These are phyloP conservation scores for Labeo rohita DNA, from an alignment of 2,113 vertebrate genomes.

Conservation along the genomic window DNA sequence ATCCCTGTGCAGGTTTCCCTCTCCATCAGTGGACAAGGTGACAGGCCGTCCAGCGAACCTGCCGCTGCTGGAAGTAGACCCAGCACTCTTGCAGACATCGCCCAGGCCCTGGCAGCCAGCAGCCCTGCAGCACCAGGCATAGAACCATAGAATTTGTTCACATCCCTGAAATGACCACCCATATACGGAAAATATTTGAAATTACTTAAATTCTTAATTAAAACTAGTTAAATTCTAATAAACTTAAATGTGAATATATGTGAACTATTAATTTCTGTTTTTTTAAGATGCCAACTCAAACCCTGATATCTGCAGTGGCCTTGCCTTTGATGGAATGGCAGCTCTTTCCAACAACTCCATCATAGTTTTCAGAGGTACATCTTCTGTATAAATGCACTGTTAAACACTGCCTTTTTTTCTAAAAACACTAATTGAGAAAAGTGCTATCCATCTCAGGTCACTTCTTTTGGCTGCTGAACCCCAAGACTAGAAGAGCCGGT, in stretches of 20 bases:
- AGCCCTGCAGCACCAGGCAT: slow-evolving; percentile 28
- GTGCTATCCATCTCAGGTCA: slow-evolving; percentile 72
- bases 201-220: no score
- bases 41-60: neutral
- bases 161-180: neutral
- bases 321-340: slow-evolving; percentile 81
- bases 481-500: slow-evolving; percentile 66
- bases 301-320: slow-evolving; percentile 81
- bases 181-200: no score
- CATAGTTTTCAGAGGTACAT: slow-evolving; percentile 86
- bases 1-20: slow-evolving; percentile 42
- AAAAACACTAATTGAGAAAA: neutral
- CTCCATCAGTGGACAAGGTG: slow-evolving; percentile 5
- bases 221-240: neutral
- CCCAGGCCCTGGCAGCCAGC: slow-evolving; percentile 44
- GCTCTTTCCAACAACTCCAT: slow-evolving; percentile 85
- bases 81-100: slow-evolving; percentile 60
- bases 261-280: neutral
- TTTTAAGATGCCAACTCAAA: slow-evolving; percentile 65
- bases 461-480: slow-evolving; percentile 86
- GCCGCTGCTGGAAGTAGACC: slow-evolving; percentile 34
- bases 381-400: neutral
- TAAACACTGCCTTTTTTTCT: neutral
- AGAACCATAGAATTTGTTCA: neutral
- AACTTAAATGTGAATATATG: neutral